Base-by-base conservation (phyloP, 2,797 vertebrate genomes). In the Sebastes cheni region DNA sequence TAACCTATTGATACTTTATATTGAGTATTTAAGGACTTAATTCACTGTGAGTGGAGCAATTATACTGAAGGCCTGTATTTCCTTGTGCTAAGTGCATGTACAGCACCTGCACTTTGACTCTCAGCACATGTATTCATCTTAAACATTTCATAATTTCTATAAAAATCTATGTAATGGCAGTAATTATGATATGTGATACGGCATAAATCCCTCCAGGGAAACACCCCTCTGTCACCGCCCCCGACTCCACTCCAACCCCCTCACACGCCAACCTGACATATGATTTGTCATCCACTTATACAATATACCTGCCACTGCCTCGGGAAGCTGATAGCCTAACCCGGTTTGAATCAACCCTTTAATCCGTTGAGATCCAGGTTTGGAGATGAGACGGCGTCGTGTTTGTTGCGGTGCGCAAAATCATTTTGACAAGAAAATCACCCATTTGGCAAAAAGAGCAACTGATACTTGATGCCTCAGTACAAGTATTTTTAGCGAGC, bases 371-470 rank as follows among this genome's bases (percentile, higher is more conserved):
- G 54, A 80, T 67, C 30, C 79, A 50, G 16, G 30, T 82, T 59
- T 16, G 52, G 8, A 81, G 70, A 80, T 82, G 16, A 84, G 62
- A 66, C n/a, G 10, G 61, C 25, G 36, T 69, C 18, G 2, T 68
- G 69, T 75, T 77, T 67, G 72, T 27, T 62, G 60, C 52, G 4
- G 22, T 2, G 54, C 29, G 8, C 36, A 78, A 83, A 84, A 77
- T 78, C 18, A 32, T 79, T 81, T 36, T 81, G 82, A 86, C 79
- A 74, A 78, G 80, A 78, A 84, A 84, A 72, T 72, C 25, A 69
- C 60, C 69, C 42, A n/a, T 77, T 83, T 64, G 78, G 78, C 22
- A 20, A 62, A 62, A 77, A 65, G 39, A 65, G 23, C n/a, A 8
- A 29, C 67, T 76, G 71, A 58, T 64, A 29, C 18, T 62, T 71